Evolutionary conservation across 2,888 invertebrate genomes (phyloP).

Genomic region (Dynastes tityus): DNA sequence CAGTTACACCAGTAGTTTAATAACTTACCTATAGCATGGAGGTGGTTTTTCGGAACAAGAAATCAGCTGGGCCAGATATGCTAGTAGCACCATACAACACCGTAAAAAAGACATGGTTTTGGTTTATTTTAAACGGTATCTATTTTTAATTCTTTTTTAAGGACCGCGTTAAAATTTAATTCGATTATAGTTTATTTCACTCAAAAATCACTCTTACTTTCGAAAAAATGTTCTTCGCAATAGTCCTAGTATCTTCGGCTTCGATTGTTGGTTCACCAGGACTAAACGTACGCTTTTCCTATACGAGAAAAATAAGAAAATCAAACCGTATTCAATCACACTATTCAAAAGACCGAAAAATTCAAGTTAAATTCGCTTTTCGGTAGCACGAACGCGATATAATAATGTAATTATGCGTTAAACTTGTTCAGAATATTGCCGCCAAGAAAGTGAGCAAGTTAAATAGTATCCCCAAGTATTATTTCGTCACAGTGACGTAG

Average conservation of each 20-base stretch:
- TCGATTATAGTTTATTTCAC: not conserved
- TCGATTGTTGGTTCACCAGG: not conserved
- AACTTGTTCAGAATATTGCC: slow-evolving; percentile 9
- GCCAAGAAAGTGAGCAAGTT: slow-evolving; percentile 41
- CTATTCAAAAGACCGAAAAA: not conserved
- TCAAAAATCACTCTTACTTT: slow-evolving; percentile 57
- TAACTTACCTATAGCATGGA: slow-evolving; percentile 74
- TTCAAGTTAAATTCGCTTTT: not conserved
- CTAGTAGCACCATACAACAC: slow-evolving; percentile 69
- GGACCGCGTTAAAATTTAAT: not conserved
- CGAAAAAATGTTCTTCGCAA: slow-evolving; percentile 52
- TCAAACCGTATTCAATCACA: not conserved
- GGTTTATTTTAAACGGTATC: slow-evolving; percentile 14
- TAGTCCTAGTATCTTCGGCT: slow-evolving; percentile 7
- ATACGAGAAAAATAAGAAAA: slow-evolving; percentile 16
- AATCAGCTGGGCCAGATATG: slow-evolving; percentile 36
- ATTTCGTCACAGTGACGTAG: slow-evolving; percentile 51
- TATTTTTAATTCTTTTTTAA: no score
- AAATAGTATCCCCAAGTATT: slow-evolving; percentile 31
- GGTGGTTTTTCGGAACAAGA: slow-evolving; percentile 68
- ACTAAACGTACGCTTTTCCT: slow-evolving; percentile 17
- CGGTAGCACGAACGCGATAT: slow-evolving; percentile 10
- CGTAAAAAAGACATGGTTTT: slow-evolving; percentile 69
- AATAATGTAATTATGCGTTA: slow-evolving; percentile 27
- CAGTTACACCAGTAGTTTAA: no score